A percentile compares a stretch with the other conserved stretches of the same genome.
These are phyloP conservation scores for Tigriopus californicus DNA, from an alignment of 2,888 invertebrate species.

Conservation along the genomic window DNA sequence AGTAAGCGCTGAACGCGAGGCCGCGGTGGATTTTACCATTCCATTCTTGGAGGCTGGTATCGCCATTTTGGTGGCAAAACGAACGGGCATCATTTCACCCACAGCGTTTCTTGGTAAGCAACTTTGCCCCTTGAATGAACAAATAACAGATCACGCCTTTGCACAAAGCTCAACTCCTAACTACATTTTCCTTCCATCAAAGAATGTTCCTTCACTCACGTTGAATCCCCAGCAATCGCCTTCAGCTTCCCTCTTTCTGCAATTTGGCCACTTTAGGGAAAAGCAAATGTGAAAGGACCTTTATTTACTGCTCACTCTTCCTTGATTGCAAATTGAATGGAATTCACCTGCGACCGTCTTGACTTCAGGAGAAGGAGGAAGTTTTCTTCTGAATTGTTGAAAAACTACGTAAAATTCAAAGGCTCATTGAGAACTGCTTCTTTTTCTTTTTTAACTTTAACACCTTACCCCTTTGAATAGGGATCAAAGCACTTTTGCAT, in stretches of 20 bases:
- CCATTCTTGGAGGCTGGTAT: conserved; percentile 95
- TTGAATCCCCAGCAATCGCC: neutral
- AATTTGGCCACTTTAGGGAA: neutral
- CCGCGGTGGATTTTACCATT: conserved; percentile 82
- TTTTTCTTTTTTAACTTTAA: too few species aligned
- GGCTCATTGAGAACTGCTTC: too few species aligned
- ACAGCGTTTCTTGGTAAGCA: conserved; percentile 41
- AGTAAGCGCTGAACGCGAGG: conserved; percentile 70
- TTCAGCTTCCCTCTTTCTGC: neutral
- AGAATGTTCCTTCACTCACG: neutral
- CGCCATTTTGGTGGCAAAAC: conserved; percentile 79
- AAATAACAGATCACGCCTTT: neutral
- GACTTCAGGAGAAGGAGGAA: too few species aligned
- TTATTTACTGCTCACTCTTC: neutral
- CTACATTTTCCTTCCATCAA: neutral
- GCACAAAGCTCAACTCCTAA: neutral
- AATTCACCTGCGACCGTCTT: too few species aligned
- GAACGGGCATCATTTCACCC: conserved; percentile 87
- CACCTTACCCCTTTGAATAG: too few species aligned
- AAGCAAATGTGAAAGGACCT: neutral
- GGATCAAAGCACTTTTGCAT: too few species aligned
- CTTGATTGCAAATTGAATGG: too few species aligned
- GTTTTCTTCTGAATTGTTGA: too few species aligned
- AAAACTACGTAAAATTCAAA: too few species aligned
- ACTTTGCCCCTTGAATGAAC: neutral